Percentiles rank a stretch among this genome's conserved stretches.
phyloP scores from a whole-genome alignment of 2,797 vertebrate genomes.

The Hydrolagus colliei region DNA sequence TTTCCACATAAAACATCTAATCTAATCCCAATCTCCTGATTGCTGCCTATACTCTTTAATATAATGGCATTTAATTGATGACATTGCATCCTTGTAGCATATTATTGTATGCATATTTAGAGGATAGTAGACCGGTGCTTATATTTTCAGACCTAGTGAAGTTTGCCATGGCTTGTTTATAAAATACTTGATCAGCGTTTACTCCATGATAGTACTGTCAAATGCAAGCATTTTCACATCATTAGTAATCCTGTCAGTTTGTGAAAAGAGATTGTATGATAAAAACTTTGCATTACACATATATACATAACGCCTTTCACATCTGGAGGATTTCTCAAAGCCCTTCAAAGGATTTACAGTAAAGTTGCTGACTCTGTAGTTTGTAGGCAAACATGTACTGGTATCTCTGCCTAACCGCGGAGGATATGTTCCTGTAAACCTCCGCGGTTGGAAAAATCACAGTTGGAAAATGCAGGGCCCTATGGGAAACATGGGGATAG shows the following conservation, averaged over 20 bases:
- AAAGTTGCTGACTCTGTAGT: too few relatives aligned
- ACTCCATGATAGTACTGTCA: background rate
- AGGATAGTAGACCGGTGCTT: background rate
- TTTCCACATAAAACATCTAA: too few relatives aligned
- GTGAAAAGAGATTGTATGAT: background rate
- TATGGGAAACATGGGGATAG: too few relatives aligned
- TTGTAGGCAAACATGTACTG: too few relatives aligned
- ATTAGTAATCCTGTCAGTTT: background rate
- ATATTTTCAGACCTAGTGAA: background rate
- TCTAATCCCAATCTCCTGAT: too few relatives aligned
- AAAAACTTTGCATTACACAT: conserved; percentile 39
- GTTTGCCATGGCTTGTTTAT: too few relatives aligned
- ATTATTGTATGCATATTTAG: background rate
- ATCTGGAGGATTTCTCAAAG: background rate
- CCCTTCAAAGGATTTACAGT: too few relatives aligned
- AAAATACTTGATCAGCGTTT: background rate
- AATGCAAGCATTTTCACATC: background rate
- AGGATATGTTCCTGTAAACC: too few relatives aligned
- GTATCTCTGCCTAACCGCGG: too few relatives aligned
- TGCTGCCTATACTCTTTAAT: background rate
- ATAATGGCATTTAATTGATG: background rate
- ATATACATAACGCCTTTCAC: conserved; percentile 30
- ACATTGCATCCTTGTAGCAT: background rate
- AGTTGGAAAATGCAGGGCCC: too few relatives aligned
- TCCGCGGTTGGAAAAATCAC: too few relatives aligned